Evolutionary conservation across 2,888 invertebrate genomes (phyloP), one percentile per base, ranked within the genome.

Genomic region (Drosophila limbata): DNA sequence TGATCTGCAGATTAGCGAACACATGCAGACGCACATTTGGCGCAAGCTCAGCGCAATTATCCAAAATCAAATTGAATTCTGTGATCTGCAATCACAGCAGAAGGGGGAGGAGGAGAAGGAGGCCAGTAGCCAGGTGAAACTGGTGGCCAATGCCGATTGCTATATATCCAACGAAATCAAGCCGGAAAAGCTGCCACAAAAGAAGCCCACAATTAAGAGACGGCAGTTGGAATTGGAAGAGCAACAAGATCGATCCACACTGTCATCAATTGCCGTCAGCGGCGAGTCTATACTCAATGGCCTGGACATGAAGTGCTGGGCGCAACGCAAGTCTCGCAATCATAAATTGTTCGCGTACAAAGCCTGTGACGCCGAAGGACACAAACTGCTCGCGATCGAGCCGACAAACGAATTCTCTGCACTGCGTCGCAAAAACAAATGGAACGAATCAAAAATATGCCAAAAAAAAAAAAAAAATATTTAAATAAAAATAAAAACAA

Each of bases 381-480:
- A 67, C 5, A 64, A 66, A 4, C 61, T 86, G 1, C 60, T 74
- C 53, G 74, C 74, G 0, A 73, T 81, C 13, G 88, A 83, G 28
- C 60, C 73, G 6, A 64, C 33, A 9, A 91, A 85, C 53, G 91
- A 91, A 66, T 91, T 91, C 51, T 84, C 88, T 0, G 60, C 77
- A n/a, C 33, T 69, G 3, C 65, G 90, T 3, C 69, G 67, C 4
- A 88, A 87, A 53, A 91, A 91, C 65, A 69, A 80, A 13, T 91
- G 91, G 91, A 82, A 83, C 60, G 88, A 90, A 62, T 51, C 75
- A 0, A 90, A 88, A 77, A 91, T 91, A n/a, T 13, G 55, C 5
- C 47, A 73, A 55, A 33, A 15, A 6, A n/a, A 17, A 3, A 9
- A 31, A 31, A 4, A 9, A 42, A 28, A 53, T 31, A n/a, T n/a